Evolutionary conservation across 2,113 vertebrate species (phyloP).

Genomic region (Petaurus breviceps): DNA sequence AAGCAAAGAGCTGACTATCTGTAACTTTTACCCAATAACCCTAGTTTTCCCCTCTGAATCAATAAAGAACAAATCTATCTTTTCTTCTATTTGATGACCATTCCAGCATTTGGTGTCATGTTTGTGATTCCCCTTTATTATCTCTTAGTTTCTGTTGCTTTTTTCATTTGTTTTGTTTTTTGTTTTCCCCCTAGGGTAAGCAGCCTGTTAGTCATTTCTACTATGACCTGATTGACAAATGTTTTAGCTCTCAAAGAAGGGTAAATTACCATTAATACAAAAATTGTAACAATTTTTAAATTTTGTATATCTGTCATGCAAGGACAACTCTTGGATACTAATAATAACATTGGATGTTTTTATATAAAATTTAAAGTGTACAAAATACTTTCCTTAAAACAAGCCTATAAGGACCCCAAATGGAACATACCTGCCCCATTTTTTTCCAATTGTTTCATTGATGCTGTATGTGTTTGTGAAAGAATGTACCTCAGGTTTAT

Average conservation of each 20-base stretch:
- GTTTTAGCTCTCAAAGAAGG: not conserved
- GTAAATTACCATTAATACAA: not conserved
- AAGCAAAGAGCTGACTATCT: not conserved
- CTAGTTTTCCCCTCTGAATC: slow-evolving; percentile 1
- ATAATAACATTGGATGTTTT: not conserved
- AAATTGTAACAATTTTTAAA: not conserved
- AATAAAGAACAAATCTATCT: not conserved
- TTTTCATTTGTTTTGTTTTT: too few relatives aligned
- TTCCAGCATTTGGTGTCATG: not conserved
- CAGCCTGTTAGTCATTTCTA: not conserved
- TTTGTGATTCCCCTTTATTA: not conserved
- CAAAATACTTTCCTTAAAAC: not conserved
- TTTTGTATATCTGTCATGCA: not conserved
- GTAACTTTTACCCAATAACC: slow-evolving; percentile 2
- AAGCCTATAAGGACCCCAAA: not conserved
- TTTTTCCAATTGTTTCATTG: not conserved
- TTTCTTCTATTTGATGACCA: not conserved
- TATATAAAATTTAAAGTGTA: not conserved
- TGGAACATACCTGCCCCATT: not conserved
- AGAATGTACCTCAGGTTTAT: too few relatives aligned
- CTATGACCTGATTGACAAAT: not conserved
- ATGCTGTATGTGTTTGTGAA: too few relatives aligned
- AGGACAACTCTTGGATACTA: not conserved
- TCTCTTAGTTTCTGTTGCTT: not conserved
- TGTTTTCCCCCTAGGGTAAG: not conserved